phyloP scores from a whole-genome alignment of 1,140 invertebrate genomes.

The Trissolcus basalis region DNA sequence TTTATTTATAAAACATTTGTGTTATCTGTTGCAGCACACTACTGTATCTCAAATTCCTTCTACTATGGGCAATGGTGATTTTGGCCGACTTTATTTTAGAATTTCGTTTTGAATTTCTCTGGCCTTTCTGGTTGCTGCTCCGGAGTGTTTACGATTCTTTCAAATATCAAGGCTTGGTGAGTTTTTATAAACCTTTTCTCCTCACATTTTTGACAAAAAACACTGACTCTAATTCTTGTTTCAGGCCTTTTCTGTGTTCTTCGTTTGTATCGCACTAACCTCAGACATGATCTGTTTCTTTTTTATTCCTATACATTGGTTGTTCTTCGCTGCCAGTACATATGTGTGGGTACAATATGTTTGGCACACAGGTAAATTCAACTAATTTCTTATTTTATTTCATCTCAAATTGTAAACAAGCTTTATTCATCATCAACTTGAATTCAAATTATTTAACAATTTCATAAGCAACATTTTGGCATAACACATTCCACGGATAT shows the following conservation, averaged over 20 bases:
- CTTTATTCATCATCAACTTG: too few species aligned
- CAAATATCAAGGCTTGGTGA: slow-evolving; percentile 98
- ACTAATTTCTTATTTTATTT: too few species aligned
- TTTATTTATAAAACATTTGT: slow-evolving; percentile 21
- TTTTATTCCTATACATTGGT: slow-evolving; percentile 98
- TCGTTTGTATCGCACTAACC: slow-evolving; percentile 97
- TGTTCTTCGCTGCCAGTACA: slow-evolving; percentile 98
- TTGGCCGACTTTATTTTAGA: slow-evolving; percentile 97
- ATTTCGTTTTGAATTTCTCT: slow-evolving; percentile 99
- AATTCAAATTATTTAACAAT: too few species aligned
- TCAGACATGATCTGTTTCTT: slow-evolving; percentile 99
- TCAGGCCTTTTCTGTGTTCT: slow-evolving; percentile 98
- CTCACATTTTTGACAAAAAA: too few species aligned
- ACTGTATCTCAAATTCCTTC: slow-evolving; percentile 95
- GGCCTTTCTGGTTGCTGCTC: slow-evolving; percentile 98
- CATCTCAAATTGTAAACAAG: too few species aligned
- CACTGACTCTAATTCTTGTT: too few species aligned
- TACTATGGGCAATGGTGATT: slow-evolving; percentile 96
- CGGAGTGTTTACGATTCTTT: slow-evolving; percentile 98
- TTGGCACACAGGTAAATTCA: slow-evolving; percentile 95
- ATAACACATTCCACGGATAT: too few species aligned
- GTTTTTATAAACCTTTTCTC: slow-evolving; percentile 80
- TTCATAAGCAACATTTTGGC: too few species aligned
- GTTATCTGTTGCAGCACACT: slow-evolving; percentile 89
- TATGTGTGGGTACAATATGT: slow-evolving; percentile 99